Evolutionary conservation across 2,797 vertebrate genomes (phyloP), one percentile per base, ranked within the genome.

Genomic region (Denticeps clupeoides): DNA sequence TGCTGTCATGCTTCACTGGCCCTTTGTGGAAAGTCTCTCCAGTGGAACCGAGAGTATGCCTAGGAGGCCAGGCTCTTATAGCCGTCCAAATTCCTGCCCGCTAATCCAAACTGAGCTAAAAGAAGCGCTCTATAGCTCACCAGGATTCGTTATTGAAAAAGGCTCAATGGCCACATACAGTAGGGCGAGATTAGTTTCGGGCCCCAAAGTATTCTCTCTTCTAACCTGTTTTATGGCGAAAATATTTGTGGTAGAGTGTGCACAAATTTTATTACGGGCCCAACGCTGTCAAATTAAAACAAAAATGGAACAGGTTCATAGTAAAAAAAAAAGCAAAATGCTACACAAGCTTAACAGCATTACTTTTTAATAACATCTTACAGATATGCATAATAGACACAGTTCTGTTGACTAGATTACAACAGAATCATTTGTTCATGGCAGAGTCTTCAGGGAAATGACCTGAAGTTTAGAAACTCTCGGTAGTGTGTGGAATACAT

Each of bases 1-100:
- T 72, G 63, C 49, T 58, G 69, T 71, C 73, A 60, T 64, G 63
- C 67, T 65, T 74, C 33, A 5, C 8, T 18, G 29, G 50, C 7
- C 11, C n/a, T n/a, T 33, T 27, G 33, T 27, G 31, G 35, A 19
- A 38, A 38, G 35, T 35, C 10, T 38, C 35, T 35, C 35, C 16
- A 38, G 35, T 38, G 35, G 35, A 21, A 21, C 35, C 38, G 18
- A 38, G 8, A 2, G 5, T 2, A 5, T 35, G 13, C 32, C 35
- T 19, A 18, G 16, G 8, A 38, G 35, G 3, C 35, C 6, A 8
- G 33, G 33, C 16, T 16, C 32, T 16, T 12, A 3, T 35, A 9
- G 35, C 16, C 18, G 11, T 38, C 35, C 35, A 38, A 38, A 38
- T 38, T 11, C 35, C 9, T 21, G 38, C 8, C 3, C 16, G 21